phyloP scores from a whole-genome alignment of 2,797 vertebrate species.

The Poecilia wingei region DNA sequence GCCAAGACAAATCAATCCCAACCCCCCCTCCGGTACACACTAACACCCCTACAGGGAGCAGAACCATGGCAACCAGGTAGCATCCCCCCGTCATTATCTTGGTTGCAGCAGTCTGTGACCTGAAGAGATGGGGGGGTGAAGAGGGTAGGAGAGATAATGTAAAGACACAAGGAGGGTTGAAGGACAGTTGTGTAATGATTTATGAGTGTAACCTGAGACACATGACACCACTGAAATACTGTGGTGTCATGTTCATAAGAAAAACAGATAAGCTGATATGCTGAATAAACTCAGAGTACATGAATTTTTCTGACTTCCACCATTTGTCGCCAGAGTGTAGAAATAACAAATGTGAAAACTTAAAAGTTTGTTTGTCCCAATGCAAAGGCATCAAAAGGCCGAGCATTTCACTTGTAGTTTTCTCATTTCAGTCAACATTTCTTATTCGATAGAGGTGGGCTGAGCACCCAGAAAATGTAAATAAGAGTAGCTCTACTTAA shows the following conservation, averaged over 20 bases:
- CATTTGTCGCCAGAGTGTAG: neutral
- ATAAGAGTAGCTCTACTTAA: too few relatives aligned
- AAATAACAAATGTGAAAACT: neutral
- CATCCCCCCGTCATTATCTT: conserved; percentile 54
- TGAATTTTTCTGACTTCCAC: neutral
- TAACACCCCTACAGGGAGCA: conserved; percentile 17
- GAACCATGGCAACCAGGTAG: conserved; percentile 63
- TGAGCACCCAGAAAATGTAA: too few relatives aligned
- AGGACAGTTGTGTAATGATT: neutral
- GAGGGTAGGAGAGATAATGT: neutral
- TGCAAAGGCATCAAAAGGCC: neutral
- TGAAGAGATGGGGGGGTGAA: conserved; percentile 8
- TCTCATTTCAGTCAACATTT: neutral
- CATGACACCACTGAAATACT: neutral
- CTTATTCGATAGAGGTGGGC: too few relatives aligned
- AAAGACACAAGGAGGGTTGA: conserved; percentile 13
- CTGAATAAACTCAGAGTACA: neutral
- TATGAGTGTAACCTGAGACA: neutral
- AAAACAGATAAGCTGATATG: neutral
- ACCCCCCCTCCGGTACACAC: conserved; percentile 1
- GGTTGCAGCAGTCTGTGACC: conserved; percentile 57
- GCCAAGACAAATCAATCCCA: conserved; percentile 11
- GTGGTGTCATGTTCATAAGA: neutral
- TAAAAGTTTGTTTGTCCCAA: neutral
- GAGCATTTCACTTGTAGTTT: neutral